Percentiles rank a stretch among this genome's conserved stretches.
Conservation (phyloP, 2,113 vertebrate genomes). For the Pyrgilauda ruficollis region DNA sequence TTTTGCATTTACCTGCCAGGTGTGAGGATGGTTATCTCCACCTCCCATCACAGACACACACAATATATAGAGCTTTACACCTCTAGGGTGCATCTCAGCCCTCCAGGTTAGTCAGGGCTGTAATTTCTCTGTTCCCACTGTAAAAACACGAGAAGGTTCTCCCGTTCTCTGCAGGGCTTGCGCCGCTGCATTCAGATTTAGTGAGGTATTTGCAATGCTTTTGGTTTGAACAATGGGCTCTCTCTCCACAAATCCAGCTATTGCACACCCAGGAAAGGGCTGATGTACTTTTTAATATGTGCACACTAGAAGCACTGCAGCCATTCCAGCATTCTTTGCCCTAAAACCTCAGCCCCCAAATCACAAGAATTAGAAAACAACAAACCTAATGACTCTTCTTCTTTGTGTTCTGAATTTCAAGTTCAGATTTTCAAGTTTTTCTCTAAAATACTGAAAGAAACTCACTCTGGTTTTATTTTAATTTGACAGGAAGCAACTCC, state of each 20-base stretch:
- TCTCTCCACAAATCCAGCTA: slow-evolving; percentile 50
- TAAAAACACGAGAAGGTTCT: slow-evolving; percentile 50
- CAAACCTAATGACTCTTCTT: not conserved
- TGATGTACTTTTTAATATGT: not conserved
- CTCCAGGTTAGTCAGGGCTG: not conserved
- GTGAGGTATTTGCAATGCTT: slow-evolving; percentile 53
- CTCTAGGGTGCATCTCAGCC: not conserved
- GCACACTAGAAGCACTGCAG: not conserved
- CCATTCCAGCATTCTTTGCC: not conserved
- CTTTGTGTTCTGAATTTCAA: not conserved
- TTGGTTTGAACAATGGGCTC: slow-evolving; percentile 55
- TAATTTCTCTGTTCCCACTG: not conserved
- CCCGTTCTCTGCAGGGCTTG: not conserved
- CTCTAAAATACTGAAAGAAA: not conserved
- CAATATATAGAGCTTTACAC: not conserved
- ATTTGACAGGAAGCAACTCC: not conserved
- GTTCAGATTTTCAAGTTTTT: not conserved
- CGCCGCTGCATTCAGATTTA: not conserved
- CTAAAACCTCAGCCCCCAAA: not conserved
- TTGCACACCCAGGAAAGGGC: slow-evolving; percentile 35
- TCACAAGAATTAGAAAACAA: not conserved
- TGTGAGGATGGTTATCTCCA: not conserved
- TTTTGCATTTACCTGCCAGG: not conserved
- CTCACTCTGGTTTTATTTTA: not conserved
- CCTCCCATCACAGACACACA: fast-evolving